A percentile compares a stretch with the other conserved stretches of the same genome.
Conservation (phyloP, 1,140 invertebrate genomes). For the Aporrectodea caliginosa region DNA sequence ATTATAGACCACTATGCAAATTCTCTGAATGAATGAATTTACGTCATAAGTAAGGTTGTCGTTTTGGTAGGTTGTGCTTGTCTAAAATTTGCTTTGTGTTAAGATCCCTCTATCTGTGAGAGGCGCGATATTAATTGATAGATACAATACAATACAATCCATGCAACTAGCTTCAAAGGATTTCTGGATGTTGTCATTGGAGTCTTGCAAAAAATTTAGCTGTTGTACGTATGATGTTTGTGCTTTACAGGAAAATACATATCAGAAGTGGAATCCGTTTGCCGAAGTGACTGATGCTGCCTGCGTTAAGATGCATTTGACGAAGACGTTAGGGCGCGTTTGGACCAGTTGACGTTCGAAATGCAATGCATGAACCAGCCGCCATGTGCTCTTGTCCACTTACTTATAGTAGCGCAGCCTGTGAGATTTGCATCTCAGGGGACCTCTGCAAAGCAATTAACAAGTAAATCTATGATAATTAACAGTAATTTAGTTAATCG, state of each 20-base stretch:
- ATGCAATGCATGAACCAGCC: neutral
- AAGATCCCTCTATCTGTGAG: neutral
- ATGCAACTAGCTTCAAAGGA: neutral
- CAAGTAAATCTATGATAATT: neutral
- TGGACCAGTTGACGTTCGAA: neutral
- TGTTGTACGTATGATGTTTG: neutral
- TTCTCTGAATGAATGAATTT: too few species aligned
- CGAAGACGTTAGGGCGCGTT: neutral
- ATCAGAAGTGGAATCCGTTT: neutral
- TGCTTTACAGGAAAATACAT: slow-evolving; percentile 3
- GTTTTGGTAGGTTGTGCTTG: too few species aligned
- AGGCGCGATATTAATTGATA: too few species aligned
- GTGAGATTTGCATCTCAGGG: neutral
- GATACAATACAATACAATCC: too few species aligned
- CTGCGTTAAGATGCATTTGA: neutral
- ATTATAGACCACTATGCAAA: too few species aligned
- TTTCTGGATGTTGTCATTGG: neutral
- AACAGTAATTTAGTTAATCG: too few species aligned
- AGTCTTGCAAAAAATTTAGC: neutral
- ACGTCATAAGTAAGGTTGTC: too few species aligned
- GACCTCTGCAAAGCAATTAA: neutral
- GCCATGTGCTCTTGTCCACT: neutral
- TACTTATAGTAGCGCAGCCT: neutral
- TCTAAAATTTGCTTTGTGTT: too few species aligned
- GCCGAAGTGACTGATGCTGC: neutral